phyloP scores from a whole-genome alignment of 2,113 vertebrate genomes.

The Riparia riparia region DNA sequence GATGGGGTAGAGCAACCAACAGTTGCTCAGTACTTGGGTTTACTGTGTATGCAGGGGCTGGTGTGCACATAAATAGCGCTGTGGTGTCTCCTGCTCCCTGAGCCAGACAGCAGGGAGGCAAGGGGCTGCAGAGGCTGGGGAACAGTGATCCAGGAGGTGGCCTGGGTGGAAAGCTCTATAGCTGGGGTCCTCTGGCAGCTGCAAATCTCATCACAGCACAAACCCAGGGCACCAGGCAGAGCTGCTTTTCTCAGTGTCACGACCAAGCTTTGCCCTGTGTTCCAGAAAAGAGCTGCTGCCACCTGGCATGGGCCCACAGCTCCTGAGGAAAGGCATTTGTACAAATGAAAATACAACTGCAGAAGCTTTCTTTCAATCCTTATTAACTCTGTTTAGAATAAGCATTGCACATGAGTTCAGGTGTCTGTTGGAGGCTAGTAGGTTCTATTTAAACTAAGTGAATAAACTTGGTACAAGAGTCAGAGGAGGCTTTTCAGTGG shows the following conservation, averaged over 20 bases:
- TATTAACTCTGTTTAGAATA: background rate
- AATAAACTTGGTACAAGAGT: background rate
- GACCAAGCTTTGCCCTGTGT: background rate
- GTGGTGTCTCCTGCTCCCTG: background rate
- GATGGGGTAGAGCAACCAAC: background rate
- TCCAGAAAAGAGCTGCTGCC: background rate
- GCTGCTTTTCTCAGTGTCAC: background rate
- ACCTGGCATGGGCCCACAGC: background rate
- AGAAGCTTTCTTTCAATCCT: background rate
- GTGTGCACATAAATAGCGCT: background rate
- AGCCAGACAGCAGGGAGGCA: background rate
- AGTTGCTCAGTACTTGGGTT: background rate
- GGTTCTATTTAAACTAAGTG: background rate
- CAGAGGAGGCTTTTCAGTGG: background rate
- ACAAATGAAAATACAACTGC: background rate
- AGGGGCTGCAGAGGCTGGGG: background rate
- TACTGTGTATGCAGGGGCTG: background rate
- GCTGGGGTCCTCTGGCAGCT: background rate
- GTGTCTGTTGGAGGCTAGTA: background rate
- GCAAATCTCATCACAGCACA: rapidly evolving
- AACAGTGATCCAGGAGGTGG: background rate
- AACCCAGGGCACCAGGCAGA: background rate
- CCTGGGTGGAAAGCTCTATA: background rate
- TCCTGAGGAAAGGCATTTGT: background rate
- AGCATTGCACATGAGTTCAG: background rate